Conservation (phyloP, 2,888 invertebrate species). For the Teleiodes luculella region DNA sequence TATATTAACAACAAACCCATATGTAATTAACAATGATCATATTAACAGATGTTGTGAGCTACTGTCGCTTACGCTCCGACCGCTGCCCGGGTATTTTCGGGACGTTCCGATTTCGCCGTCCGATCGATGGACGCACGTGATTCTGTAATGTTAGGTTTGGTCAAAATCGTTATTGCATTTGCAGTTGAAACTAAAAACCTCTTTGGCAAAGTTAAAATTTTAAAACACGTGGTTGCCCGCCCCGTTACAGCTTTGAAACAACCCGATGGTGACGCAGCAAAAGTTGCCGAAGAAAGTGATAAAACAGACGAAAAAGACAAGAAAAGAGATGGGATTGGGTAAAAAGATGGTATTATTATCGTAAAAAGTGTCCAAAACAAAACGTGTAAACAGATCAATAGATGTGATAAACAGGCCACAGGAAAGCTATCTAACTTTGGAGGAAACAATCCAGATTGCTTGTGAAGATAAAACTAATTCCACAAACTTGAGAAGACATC, state of each 20-base stretch:
- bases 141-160: constrained; percentile 26
- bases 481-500: background rate
- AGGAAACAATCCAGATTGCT: constrained; percentile 9
- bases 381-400: constrained; percentile 73
- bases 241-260: background rate
- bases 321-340: constrained; percentile 2
- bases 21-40: constrained; percentile 79
- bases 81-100: constrained; percentile 78
- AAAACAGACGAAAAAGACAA: constrained; percentile 1
- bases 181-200: constrained; percentile 23
- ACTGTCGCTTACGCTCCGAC: constrained; percentile 71
- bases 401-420: constrained; percentile 37
- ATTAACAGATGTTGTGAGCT: constrained; percentile 79
- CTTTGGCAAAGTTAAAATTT: background rate
- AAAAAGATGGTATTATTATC: constrained; percentile 27
- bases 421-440: constrained; percentile 16
- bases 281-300: background rate
- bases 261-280: constrained; percentile 1
- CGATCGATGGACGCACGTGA: constrained; percentile 62
- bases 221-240: constrained; percentile 14
- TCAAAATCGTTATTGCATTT: constrained; percentile 8
- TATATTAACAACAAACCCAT: constrained; percentile 76
- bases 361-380: constrained; percentile 49
- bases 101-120: constrained; percentile 53
- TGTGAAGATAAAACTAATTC: constrained; percentile 8